Evolutionary conservation across 2,113 vertebrate genomes (phyloP).

Genomic region (Leptobrachium ailaonicum): DNA sequence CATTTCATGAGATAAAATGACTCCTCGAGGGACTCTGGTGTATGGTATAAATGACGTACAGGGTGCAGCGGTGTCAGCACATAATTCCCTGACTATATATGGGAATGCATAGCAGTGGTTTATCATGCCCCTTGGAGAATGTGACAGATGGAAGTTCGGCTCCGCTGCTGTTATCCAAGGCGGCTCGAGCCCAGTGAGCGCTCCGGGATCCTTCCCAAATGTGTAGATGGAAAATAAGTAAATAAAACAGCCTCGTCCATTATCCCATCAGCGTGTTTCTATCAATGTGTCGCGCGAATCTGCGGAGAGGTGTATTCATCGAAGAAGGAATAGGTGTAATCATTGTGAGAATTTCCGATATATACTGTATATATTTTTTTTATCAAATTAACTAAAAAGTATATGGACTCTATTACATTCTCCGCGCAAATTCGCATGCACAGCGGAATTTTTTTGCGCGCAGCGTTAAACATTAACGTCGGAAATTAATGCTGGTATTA

Average conservation of each 20-base stretch:
- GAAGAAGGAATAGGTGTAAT: too few species aligned
- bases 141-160: conserved; percentile 56
- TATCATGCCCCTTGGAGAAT: conserved; percentile 53
- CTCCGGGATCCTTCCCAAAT: neutral
- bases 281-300: too few species aligned
- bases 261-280: too few species aligned
- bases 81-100: conserved; percentile 61
- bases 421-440: too few species aligned
- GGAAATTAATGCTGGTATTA: too few species aligned
- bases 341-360: too few species aligned
- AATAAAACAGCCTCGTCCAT: neutral
- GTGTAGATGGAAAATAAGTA: neutral
- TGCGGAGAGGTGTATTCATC: too few species aligned
- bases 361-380: too few species aligned
- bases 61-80: conserved; percentile 50
- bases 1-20: conserved; percentile 19
- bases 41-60: conserved; percentile 35
- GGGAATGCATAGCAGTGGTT: conserved; percentile 53
- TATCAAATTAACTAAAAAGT: too few species aligned
- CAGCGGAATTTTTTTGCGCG: too few species aligned
- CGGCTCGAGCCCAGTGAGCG: neutral
- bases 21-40: conserved; percentile 25
- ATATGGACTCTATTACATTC: too few species aligned
- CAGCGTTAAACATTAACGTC: too few species aligned
- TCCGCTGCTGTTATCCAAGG: conserved; percentile 8